A percentile compares a stretch with the other conserved stretches of the same genome.
phyloP scores from a whole-genome alignment of 2,797 vertebrate genomes.

The Macrochelys suwanniensis region DNA sequence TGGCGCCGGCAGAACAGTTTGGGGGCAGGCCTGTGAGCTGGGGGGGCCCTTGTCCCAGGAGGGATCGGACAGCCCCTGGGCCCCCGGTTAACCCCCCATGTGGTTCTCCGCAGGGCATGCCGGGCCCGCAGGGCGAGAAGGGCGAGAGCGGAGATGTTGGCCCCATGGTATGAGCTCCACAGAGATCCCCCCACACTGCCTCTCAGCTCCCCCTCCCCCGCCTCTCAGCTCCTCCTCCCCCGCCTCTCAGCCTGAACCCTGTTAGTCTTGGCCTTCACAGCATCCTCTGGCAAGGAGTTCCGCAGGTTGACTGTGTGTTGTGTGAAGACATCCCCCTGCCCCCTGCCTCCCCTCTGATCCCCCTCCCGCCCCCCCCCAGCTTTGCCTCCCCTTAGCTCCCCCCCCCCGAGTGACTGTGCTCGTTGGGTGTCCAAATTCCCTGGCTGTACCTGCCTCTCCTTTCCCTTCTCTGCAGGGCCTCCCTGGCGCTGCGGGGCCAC shows the following conservation, averaged over 20 bases:
- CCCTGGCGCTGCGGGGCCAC: slow-evolving; percentile 90
- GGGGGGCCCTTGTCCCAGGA: too few relatives aligned
- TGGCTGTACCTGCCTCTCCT: neutral
- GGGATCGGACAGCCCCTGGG: neutral
- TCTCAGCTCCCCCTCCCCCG: too few relatives aligned
- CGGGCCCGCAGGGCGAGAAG: slow-evolving; percentile 89
- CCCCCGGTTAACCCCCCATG: accelerated
- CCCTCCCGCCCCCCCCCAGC: too few relatives aligned
- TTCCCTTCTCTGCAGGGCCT: slow-evolving; percentile 85
- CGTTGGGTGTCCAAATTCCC: neutral
- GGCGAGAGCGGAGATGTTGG: slow-evolving; percentile 90
- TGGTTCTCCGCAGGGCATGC: slow-evolving; percentile 85
- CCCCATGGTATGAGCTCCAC: slow-evolving; percentile 82
- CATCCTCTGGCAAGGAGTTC: too few relatives aligned
- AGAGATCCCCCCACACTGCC: too few relatives aligned
- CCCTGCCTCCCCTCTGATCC: too few relatives aligned
- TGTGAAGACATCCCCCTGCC: too few relatives aligned
- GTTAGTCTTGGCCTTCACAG: too few relatives aligned
- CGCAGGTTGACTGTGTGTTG: too few relatives aligned
- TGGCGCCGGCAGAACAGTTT: neutral
- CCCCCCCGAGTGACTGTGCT: neutral
- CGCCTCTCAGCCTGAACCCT: too few relatives aligned
- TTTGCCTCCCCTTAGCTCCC: neutral
- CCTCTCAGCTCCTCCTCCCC: too few relatives aligned
- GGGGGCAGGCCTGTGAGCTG: neutral